A percentile compares a stretch with the other conserved stretches of the same genome.
Evolutionary conservation across 2,797 vertebrate species (phyloP).

Genomic region (Helarctos malayanus): DNA sequence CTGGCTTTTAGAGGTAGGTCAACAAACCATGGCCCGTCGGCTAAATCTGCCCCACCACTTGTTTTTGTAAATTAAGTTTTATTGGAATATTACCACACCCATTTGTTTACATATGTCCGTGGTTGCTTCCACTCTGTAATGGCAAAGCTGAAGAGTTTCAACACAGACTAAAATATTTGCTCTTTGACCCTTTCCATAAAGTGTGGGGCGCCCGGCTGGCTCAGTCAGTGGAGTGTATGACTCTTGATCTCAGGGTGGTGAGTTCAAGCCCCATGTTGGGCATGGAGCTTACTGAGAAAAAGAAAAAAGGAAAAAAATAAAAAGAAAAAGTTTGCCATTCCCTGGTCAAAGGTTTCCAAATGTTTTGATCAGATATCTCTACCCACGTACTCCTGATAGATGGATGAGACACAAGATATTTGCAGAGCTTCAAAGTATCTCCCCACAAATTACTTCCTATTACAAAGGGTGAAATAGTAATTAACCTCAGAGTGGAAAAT

Average conservation of each 20-base stretch:
- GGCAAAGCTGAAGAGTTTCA: neutral
- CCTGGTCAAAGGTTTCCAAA: neutral
- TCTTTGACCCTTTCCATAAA: neutral
- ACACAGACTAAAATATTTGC: neutral
- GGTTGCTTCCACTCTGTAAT: fast-evolving
- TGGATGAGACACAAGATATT: neutral
- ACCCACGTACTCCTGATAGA: too few relatives aligned
- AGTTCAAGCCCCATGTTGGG: neutral
- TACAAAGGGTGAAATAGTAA: neutral
- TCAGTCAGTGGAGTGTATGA: neutral
- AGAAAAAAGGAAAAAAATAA: neutral
- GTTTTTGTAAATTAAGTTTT: neutral
- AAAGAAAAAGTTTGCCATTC: neutral
- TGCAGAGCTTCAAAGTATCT: neutral
- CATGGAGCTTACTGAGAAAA: neutral
- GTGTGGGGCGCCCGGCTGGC: neutral
- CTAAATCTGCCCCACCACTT: neutral
- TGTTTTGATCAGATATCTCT: neutral
- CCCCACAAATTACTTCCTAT: neutral
- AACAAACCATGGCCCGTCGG: neutral
- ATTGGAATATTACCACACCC: neutral
- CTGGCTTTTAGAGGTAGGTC: too few relatives aligned
- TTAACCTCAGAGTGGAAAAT: too few relatives aligned
- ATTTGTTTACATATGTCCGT: too few relatives aligned
- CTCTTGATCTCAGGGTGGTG: neutral